Evolutionary conservation across 2,113 vertebrate species (phyloP), one percentile per base, ranked within the genome.

Genomic region (Coptodon rendalli): DNA sequence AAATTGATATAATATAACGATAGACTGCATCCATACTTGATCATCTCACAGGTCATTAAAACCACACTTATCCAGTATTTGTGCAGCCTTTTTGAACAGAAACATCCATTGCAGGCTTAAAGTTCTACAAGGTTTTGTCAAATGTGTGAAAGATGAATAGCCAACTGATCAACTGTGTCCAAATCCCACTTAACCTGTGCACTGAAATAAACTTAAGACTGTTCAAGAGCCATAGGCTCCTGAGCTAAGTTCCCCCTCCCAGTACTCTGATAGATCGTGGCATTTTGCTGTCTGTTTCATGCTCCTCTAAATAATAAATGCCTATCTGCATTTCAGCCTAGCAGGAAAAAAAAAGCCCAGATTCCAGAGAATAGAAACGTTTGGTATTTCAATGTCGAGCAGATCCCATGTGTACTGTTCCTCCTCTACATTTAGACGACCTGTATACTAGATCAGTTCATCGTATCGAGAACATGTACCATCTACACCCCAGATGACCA

Each of bases 261-360:
- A 87, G 86, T 79, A 80, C 86, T 81, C 87, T 93, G 93, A 93
- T 89, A 86, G 94, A 89, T 90, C 82, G 81, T 93, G 93, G 84
- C 89, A 93, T 95, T 92, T 94, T 94, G 90, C 92, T 94, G 87
- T 81, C 79, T 89, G 82, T 94, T 89, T 94, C 81, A 68, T 84
- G 80, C 87, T 93, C 85, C 90, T 89, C 90, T 96, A 93, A 96
- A 96, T 96, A 95, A 96, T 96, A 91, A 91, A 96, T 96, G 93
- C 52, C 90, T 90, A 92, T 94, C 92, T 50, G 71, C 87, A 91
- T 91, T 88, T 85, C 76, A 76, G 82, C 91, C 84, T 89, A 82
- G 91, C 13, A 86, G 90, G 12, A 66, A 38, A 63, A 9, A 57
- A 66, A 38, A 89, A 84, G 34, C 56, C 5, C 40, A n/a, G 68